Evolutionary conservation across 2,797 vertebrate genomes (phyloP), one percentile per base, ranked within the genome.

Genomic region (Pseudochromis fuscus): DNA sequence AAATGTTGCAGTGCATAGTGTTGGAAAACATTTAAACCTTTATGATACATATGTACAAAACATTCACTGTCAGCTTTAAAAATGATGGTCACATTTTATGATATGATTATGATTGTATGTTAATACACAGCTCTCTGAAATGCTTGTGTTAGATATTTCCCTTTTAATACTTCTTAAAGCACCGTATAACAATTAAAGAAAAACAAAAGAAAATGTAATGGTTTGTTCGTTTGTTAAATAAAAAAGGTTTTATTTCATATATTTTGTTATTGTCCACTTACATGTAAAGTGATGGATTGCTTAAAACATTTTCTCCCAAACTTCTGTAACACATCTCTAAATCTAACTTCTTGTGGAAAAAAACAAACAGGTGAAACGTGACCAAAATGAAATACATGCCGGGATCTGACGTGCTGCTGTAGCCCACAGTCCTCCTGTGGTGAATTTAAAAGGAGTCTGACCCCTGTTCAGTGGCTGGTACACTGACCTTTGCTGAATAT

Each of bases 371-470:
- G 23, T 16, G 23, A 19, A 45, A 19, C 0, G 2, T 5, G 8
- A 56, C 24, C 25, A 27, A 52, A 42, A 56, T 66, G 11, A 69
- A 65, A 79, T 65, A 63, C 62, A 35, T 8, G 7, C 1, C 9
- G 50, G 45, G 5, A 7, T 59, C 33, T 52, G 18, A 38, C 55
- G 16, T 3, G 61, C 30, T 30, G 7, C 28, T 63, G 35, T 40
- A 21, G 23, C 16, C n/a, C 45, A 46, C 37, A 63, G 31, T 52
- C 62, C 63, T 75, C 63, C 42, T 75, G 79, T 56, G 25, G 50
- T 38, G 44, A 57, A 58, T 67, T 64, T 24, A 38, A 10, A 18
- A 7, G 11, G 23, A 4, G 23, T 48, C 13, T 65, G 5, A 51
- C 57, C 27, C 49, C 13, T 15, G 13, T 31, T 3, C 18, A 42